phyloP scores from a whole-genome alignment of 2,888 invertebrate species.

The Spisula subtruncata region DNA sequence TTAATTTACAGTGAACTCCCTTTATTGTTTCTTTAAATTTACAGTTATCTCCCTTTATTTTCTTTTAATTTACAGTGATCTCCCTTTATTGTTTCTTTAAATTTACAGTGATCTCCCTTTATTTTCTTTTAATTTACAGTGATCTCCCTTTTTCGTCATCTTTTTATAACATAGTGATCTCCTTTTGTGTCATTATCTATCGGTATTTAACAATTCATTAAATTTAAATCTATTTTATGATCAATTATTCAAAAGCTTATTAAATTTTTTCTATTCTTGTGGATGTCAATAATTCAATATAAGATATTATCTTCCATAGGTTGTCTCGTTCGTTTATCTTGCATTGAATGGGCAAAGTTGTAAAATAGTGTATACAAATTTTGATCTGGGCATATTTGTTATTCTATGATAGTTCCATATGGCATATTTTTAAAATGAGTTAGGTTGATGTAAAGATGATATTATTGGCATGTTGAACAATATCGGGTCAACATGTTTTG shows the following conservation, averaged over 20 bases:
- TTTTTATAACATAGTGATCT: background rate
- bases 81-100: background rate
- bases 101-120: background rate
- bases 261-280: background rate
- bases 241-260: slow-evolving; percentile 13
- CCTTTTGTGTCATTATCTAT: background rate
- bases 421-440: background rate
- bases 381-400: background rate
- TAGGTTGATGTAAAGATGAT: background rate
- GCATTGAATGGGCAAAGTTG: background rate
- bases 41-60: background rate
- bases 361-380: background rate
- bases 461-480: background rate
- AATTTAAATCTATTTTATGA: background rate
- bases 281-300: background rate
- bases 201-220: background rate
- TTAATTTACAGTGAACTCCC: too few relatives aligned
- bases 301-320: background rate
- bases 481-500: background rate
- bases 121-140: background rate
- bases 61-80: background rate
- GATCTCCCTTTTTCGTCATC: background rate
- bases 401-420: background rate
- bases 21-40: background rate
- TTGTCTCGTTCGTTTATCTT: slow-evolving; percentile 8